These are phyloP conservation scores for Chunga burmeisteri DNA, from an alignment of 2,113 vertebrate species.

Conservation along the genomic window DNA sequence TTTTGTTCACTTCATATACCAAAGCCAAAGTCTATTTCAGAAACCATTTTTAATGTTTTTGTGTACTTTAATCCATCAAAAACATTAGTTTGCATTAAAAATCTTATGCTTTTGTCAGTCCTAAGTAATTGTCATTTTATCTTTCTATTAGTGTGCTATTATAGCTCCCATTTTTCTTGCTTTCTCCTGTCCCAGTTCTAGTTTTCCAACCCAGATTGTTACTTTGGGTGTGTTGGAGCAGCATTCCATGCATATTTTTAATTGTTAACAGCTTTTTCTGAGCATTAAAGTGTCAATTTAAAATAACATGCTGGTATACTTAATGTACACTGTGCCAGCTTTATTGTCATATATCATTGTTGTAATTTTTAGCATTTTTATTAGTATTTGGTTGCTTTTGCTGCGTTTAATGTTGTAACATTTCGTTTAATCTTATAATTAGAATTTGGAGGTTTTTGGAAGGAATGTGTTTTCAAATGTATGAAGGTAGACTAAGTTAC, in stretches of 20 bases:
- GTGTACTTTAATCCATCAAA: background rate
- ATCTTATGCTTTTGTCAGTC: background rate
- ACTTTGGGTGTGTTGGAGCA: background rate
- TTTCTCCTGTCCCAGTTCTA: background rate
- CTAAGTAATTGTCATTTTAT: background rate
- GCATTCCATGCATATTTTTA: constrained; percentile 17
- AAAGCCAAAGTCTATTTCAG: background rate
- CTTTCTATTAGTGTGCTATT: background rate
- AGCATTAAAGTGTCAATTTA: background rate
- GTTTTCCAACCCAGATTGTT: background rate
- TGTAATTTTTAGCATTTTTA: background rate
- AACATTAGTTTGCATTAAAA: background rate
- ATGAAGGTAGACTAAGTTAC: background rate
- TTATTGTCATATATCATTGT: background rate
- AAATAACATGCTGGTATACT: background rate
- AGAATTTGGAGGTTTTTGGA: background rate
- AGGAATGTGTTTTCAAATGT: background rate
- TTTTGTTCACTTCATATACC: background rate
- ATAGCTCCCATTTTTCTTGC: background rate
- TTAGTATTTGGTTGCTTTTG: background rate
- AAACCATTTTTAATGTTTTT: background rate
- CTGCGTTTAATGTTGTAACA: background rate
- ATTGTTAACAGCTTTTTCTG: background rate
- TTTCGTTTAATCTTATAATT: background rate
- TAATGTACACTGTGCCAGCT: background rate